Base-by-base conservation (phyloP, 2,888 invertebrate genomes). In the Caenorhabditis imperialis region DNA sequence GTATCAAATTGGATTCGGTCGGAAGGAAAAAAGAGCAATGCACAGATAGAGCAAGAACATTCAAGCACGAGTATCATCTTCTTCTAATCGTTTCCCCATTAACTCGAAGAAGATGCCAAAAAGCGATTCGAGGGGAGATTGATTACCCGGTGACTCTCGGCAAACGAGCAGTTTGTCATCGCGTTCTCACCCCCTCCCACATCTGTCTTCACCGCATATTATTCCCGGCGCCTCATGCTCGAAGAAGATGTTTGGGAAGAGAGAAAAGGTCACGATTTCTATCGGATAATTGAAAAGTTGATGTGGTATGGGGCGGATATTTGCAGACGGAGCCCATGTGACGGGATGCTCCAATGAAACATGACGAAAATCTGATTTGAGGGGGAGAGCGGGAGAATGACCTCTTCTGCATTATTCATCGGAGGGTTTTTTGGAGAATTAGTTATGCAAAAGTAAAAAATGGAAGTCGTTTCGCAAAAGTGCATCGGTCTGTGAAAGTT, bases 271-370 rank as follows among this genome's bases (percentile, higher is more conserved):
- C 51, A 23, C 1, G 48, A 30, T 25, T 38, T 53, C 27, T 30
- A 47, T 16, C n/a, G 63, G 54, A 63, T 65, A 65, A 65, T 65
- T 65, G 65, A 65, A 65, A 65, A 65, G 62, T 63, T 63, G 62
- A 65, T 48, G 54, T 44, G n/a, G n/a, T n/a, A n/a, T n/a, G n/a
- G 44, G 30, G 38, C 25, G 47, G 6, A 25, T 65, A 55, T 65
- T 65, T 65, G 65, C 65, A 65, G 63, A 63, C 61, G 48, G 23
- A 8, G 33, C 12, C 14, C 48, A 27, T 40, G 60, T 60, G 60
- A 61, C 50, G 50, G 20, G 47, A 55, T 63, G 37, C 40, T 30
- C n/a, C n/a, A n/a, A n/a, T 10, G 61, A 30, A 62, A 65, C 30
- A 48, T 48, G 33, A 65, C 53, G 53, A 53, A 62, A 62, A 45